These are phyloP conservation scores for Macrosteles quadrilineatus DNA, from an alignment of 1,140 invertebrate species.

Conservation along the genomic window DNA sequence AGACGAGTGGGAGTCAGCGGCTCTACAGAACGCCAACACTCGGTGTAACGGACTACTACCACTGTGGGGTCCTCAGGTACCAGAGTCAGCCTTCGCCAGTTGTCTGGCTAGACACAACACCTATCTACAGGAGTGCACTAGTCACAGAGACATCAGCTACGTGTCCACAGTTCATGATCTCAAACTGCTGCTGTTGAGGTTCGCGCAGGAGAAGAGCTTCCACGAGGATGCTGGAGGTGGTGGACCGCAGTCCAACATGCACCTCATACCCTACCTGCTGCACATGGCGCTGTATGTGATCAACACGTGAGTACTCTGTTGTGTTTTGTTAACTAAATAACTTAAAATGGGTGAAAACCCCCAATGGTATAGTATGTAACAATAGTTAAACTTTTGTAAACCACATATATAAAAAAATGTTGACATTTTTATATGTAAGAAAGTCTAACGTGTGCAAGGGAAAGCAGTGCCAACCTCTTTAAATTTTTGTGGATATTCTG, in stretches of 20 bases:
- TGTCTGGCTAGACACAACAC: constrained; percentile 89
- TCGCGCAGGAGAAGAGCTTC: constrained; percentile 93
- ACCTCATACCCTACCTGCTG: constrained; percentile 90
- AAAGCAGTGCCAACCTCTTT: too few species aligned
- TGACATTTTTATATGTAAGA: too few species aligned
- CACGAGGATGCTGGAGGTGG: constrained; percentile 97
- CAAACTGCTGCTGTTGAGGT: constrained; percentile 85
- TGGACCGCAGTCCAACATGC: constrained; percentile 96
- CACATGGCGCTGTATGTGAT: constrained; percentile 96
- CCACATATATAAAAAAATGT: too few species aligned
- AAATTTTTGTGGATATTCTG: too few species aligned
- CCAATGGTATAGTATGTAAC: too few species aligned
- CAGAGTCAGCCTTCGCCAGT: constrained; percentile 91
- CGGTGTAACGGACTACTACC: constrained; percentile 95
- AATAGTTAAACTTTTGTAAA: too few species aligned
- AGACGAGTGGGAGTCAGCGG: constrained; percentile 98
- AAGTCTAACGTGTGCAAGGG: too few species aligned
- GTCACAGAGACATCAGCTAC: constrained; percentile 87
- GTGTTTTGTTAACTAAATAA: too few species aligned
- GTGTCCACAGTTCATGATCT: constrained; percentile 90
- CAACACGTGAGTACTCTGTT: constrained; percentile 89
- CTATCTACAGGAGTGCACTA: constrained; percentile 82
- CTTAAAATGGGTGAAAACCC: too few species aligned
- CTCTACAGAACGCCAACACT: constrained; percentile 96
- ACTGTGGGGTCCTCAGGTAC: constrained; percentile 94